Base-by-base conservation (phyloP, 2,888 invertebrate species). In the Sesia bembeciformis region DNA sequence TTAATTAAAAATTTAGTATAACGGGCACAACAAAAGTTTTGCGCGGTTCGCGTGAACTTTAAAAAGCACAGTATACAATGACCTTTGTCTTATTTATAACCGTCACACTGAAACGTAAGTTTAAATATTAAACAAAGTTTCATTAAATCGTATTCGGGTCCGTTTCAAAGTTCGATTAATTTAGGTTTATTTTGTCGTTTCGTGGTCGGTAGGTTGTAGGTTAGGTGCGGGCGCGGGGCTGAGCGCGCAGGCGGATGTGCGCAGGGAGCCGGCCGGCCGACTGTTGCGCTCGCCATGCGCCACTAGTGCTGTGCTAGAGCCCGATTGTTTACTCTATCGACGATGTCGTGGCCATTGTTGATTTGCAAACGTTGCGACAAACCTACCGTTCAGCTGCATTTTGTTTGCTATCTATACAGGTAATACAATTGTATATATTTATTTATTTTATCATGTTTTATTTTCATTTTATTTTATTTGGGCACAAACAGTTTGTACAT, bases 181-280 rank as follows among this genome's bases (percentile, higher is more conserved):
- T 1, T 23, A 23, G 23, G 23, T 43, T 46, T 46, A 4, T 23
- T 46, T 57, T 54, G 63, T 63, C 59, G 55, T 56, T 51, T 55
- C 57, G 57, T 56, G 58, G 58, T 62, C 59, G 64, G 56, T 63
- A 66, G 75, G 69, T 7, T 39, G 50, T 8, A 4, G 71, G 65
- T 67, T 56, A 53, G 61, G 70, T 72, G 72, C 70, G 76, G 76
- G 80, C 81, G 80, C 81, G 74, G 78, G 78, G 72, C 72, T 70
- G 76, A 82, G 74, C 78, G 80, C 83, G 79, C 84, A 85, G 80
- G 79, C 88, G 87, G 88, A 89, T 89, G 85, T 87, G 88, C 81
- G 76, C 76, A 65, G 68, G 73, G 78, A 75, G 80, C 84, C 81
- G 81, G 77, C 79, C 76, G 73, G 77, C 66, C 74, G 77, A 81